Percentiles rank a stretch among this genome's conserved stretches.
phyloP scores from a whole-genome alignment of 1,140 invertebrate genomes.

The Pseudomyrmex cubaensis region DNA sequence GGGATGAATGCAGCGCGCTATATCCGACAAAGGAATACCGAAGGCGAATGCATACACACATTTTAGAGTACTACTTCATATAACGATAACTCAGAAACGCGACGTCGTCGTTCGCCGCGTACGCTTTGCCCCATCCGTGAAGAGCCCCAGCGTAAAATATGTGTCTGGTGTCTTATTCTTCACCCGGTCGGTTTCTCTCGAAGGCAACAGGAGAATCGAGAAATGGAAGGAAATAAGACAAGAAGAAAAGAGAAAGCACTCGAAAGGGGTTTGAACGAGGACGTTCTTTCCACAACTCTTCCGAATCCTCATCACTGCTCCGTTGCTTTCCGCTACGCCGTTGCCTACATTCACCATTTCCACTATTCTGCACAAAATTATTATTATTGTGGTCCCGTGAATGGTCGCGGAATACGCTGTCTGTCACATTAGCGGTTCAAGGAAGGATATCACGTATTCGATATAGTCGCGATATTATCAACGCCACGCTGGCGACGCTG shows the following conservation, averaged over 20 bases:
- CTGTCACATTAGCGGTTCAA: conserved; percentile 82
- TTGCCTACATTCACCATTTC: conserved; percentile 57
- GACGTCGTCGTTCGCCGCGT: conserved; percentile 70
- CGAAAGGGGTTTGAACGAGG: conserved; percentile 41
- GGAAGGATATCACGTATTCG: conserved; percentile 77
- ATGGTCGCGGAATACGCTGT: conserved; percentile 79
- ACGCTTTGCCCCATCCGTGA: conserved; percentile 72
- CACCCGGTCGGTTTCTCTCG: conserved; percentile 77
- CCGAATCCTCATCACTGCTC: conserved; percentile 62
- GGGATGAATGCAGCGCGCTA: conserved; percentile 24
- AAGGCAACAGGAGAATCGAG: conserved; percentile 52
- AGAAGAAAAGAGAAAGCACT: conserved; percentile 47
- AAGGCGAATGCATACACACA: conserved; percentile 72
- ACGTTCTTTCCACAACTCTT: conserved; percentile 49
- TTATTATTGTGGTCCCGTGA: conserved; percentile 79
- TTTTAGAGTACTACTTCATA: conserved; percentile 80
- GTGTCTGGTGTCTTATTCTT: conserved; percentile 85
- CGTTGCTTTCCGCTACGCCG: conserved; percentile 42
- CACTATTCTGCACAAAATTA: conserved; percentile 76
- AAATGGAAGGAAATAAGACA: conserved; percentile 57
- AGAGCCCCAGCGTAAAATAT: conserved; percentile 80
- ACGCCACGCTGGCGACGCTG: conserved; percentile 68
- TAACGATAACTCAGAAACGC: conserved; percentile 80
- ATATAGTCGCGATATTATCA: conserved; percentile 70
- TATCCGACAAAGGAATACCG: conserved; percentile 57